These are phyloP conservation scores for Coptotermes formosanus DNA, from an alignment of 1,140 invertebrate genomes.

Conservation along the genomic window DNA sequence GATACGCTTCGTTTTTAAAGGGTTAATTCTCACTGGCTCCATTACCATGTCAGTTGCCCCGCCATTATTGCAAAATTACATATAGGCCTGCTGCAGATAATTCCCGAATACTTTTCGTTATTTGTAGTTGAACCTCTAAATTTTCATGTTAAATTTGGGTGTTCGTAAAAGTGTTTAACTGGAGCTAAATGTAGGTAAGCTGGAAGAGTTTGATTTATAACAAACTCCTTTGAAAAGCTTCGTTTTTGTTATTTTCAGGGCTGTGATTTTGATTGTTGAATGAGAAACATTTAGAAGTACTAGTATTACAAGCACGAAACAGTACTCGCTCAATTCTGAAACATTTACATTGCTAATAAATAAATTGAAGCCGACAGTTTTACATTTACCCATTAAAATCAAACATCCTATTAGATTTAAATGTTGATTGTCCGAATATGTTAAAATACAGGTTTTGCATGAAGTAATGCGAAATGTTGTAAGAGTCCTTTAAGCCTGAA, in stretches of 20 bases:
- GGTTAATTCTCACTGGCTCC: no score
- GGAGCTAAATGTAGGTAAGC: neutral
- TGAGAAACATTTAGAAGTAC: neutral
- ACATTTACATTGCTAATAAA: constrained; percentile 19
- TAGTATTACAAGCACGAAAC: neutral
- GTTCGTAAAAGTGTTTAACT: neutral
- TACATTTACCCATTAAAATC: constrained; percentile 20
- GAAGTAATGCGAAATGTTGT: neutral
- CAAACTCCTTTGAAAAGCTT: neutral
- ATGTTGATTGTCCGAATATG: constrained; percentile 6
- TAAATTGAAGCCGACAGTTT: constrained; percentile 16
- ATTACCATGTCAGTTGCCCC: no score
- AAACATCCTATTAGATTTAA: constrained; percentile 11
- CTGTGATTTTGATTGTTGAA: neutral
- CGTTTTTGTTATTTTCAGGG: neutral
- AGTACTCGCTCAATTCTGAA: neutral
- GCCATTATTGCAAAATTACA: neutral
- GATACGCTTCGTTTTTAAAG: no score
- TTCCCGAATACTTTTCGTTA: neutral
- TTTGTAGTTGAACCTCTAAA: neutral
- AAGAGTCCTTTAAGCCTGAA: constrained; percentile 2
- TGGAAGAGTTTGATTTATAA: neutral
- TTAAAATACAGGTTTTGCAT: constrained; percentile 13
- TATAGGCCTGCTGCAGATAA: neutral
- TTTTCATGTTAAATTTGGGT: neutral